Conservation (phyloP, 2,797 vertebrate genomes). For the Artibeus jamaicensis region DNA sequence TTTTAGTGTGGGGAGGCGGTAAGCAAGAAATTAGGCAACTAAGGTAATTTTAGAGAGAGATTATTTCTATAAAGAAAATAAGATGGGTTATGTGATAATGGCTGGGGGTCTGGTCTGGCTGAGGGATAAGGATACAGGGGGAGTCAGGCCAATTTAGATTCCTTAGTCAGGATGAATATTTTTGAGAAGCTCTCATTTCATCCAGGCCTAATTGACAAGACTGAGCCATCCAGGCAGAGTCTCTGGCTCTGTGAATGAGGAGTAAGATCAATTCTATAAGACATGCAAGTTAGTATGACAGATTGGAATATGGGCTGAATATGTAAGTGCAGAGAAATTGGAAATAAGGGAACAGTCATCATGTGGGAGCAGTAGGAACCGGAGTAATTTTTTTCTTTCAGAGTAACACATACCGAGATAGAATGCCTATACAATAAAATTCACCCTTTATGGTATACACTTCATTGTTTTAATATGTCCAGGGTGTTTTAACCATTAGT, state of each 20-base stretch:
- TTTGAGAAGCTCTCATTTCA: not conserved
- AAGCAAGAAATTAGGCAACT: not conserved
- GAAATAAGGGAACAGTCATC: not conserved
- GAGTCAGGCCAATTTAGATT: slow-evolving; percentile 4
- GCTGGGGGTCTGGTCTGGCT: not conserved
- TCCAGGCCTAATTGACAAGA: not conserved
- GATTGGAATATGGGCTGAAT: not conserved
- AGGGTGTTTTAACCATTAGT: not conserved
- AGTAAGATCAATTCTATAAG: not conserved
- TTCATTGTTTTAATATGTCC: not conserved
- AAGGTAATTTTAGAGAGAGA: not conserved
- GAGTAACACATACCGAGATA: not conserved
- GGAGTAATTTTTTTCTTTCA: not conserved
- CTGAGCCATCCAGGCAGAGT: not conserved
- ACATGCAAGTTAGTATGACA: not conserved
- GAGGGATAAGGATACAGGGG: not conserved
- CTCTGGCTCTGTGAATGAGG: not conserved
- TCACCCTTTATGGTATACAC: not conserved
- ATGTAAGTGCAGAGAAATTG: not conserved
- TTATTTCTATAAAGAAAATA: not conserved
- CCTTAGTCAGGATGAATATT: not conserved
- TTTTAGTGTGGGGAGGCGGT: not conserved
- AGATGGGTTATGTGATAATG: not conserved
- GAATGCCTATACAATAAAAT: not conserved
- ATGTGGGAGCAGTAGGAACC: not conserved